Base-by-base conservation (phyloP, 2,113 vertebrate species). In the Irena cyanogastra region DNA sequence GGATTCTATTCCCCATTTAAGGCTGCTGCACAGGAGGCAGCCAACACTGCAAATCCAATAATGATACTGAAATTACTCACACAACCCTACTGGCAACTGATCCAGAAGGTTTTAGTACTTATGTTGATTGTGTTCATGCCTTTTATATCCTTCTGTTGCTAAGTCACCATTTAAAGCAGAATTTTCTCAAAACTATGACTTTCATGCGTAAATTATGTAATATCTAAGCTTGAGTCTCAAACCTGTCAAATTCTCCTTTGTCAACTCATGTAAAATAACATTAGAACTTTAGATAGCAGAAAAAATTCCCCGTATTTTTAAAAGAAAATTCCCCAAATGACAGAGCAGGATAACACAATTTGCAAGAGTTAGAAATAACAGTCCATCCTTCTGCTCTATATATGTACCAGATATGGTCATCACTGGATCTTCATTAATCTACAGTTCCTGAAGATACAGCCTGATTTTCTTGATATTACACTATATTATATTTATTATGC, bases 51-150 rank as follows among this genome's bases (percentile, higher is more conserved):
- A 91, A 87, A 95, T 81, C 44, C 44, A 66, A 53, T 88, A 84
- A 59, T 27, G 33, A 41, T 60, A 33, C 16, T 81, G 64, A 56
- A 94, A 88, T 42, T 44, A 74, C 45, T 86, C 42, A 74, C 27
- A 74, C 7, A 77, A 57, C 6, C 33, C 60, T 83, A 37, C 37
- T 71, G 47, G 56, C 0, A 11, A 71, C 27, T 71, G 37, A 83
- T 77, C 30, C 59, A 83, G 71, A 70, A 86, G 21, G 28, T 74
- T 93, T 89, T 74, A 90, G 57, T 74, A 56, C 78, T 80, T 77
- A n/a, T 16, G 80, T 44, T 92, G 63, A 93, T 74, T 83, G 60
- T 41, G 56, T 81, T 95, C 60, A 70, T 75, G 33, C 13, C 30
- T 93, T 88, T 94, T 60, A 53, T 80, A 45, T 57, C 57, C 57